Evolutionary conservation across 2,797 vertebrate species (phyloP).

Genomic region (Anableps anableps): DNA sequence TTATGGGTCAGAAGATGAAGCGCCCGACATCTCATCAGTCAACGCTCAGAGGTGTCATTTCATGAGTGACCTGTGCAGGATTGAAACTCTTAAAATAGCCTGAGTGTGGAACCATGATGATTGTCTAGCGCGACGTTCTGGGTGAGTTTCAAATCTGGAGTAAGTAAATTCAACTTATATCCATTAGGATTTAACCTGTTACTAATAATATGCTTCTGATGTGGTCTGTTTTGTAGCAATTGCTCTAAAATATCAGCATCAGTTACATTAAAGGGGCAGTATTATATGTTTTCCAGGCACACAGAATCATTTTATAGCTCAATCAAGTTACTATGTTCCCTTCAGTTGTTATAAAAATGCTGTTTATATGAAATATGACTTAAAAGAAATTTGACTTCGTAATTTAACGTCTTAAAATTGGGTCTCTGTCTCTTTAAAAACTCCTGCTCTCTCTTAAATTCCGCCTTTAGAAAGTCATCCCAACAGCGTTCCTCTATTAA

Average conservation of each 20-base stretch:
- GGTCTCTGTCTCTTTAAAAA: no score
- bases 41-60: neutral
- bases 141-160: neutral
- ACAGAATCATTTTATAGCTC: no score
- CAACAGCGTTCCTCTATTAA: no score
- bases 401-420: no score
- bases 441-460: no score
- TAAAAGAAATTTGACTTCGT: no score
- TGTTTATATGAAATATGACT: no score
- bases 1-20: constrained; percentile 38
- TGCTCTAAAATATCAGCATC: neutral
- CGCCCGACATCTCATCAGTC: constrained; percentile 20
- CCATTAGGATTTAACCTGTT: neutral
- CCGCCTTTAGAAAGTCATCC: no score
- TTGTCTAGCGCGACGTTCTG: neutral
- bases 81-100: constrained; percentile 16
- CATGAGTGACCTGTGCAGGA: neutral
- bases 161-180: neutral
- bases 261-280: no score
- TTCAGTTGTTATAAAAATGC: no score
- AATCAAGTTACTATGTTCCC: no score
- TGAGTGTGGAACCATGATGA: neutral
- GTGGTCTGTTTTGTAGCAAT: neutral
- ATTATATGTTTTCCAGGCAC: no score
- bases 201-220: neutral